These are phyloP conservation scores for Anticlea derivata DNA, from an alignment of 2,888 invertebrate species.

Conservation along the genomic window DNA sequence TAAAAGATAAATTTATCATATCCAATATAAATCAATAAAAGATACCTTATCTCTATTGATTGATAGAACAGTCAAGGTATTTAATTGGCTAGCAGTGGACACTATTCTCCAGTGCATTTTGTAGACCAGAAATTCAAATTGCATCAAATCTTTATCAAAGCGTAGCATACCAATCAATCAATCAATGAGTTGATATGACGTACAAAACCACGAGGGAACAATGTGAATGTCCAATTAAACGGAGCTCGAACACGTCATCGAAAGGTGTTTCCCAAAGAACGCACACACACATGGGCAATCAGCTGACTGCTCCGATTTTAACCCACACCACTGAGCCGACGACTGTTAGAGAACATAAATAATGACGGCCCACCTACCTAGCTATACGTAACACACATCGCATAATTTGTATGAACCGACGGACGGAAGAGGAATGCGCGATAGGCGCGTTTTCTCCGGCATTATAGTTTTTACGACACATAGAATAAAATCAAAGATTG, in stretches of 20 bases:
- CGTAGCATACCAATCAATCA: constrained; percentile 54
- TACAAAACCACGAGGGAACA: constrained; percentile 71
- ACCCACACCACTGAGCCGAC: constrained; percentile 77
- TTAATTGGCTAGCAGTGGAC: too few relatives aligned
- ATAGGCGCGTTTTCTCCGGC: constrained; percentile 71
- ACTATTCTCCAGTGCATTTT: too few relatives aligned
- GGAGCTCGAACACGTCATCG: constrained; percentile 81
- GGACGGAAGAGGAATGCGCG: constrained; percentile 71
- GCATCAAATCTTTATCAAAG: constrained; percentile 45
- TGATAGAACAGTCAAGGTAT: too few relatives aligned
- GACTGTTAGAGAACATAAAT: constrained; percentile 84
- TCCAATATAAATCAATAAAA: too few relatives aligned
- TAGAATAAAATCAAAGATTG: constrained; percentile 65
- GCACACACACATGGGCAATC: constrained; percentile 73
- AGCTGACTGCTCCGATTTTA: constrained; percentile 84
- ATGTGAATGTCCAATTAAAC: constrained; percentile 83
- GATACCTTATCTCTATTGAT: too few relatives aligned
- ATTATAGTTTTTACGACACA: constrained; percentile 65
- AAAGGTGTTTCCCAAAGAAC: constrained; percentile 84
- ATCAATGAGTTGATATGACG: constrained; percentile 42
- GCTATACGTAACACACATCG: constrained; percentile 79
- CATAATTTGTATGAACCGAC: constrained; percentile 80
- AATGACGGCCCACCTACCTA: constrained; percentile 83
- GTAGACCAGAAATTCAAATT: constrained; percentile 36
- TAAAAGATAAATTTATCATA: too few relatives aligned